Evolutionary conservation across 2,797 vertebrate genomes (phyloP).

Genomic region (Mormyrus proboscirostris): DNA sequence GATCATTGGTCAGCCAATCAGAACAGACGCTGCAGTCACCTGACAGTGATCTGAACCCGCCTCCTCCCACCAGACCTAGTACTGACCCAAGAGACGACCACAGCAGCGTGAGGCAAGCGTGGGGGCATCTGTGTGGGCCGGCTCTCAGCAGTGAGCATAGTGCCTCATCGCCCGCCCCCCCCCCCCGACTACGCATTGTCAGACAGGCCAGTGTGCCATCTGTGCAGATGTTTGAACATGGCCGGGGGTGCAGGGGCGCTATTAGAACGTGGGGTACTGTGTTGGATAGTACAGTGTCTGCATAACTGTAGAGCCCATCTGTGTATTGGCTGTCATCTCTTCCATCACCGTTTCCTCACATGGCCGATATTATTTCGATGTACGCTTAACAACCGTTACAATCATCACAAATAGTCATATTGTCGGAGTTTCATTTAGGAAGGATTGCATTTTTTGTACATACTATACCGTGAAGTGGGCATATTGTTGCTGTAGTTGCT

Average conservation of each 20-base stretch:
- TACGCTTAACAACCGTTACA: background rate
- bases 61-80: background rate
- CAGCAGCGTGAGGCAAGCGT: background rate
- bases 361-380: background rate
- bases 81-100: background rate
- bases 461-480: background rate
- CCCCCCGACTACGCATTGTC: background rate
- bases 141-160: background rate
- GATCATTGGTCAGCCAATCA: background rate
- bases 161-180: background rate
- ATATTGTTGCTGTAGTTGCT: background rate
- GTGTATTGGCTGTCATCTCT: background rate
- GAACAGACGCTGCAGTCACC: background rate
- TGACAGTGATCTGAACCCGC: background rate
- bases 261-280: background rate
- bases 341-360: background rate
- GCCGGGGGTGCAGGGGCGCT: background rate
- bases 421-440: background rate
- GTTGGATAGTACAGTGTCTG: background rate
- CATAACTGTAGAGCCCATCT: background rate
- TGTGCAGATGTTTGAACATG: background rate
- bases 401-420: background rate
- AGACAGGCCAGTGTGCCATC: background rate
- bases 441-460: background rate
- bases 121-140: background rate